Evolutionary conservation across 1,140 invertebrate species (phyloP).

Genomic region (Bombus pyrosoma): DNA sequence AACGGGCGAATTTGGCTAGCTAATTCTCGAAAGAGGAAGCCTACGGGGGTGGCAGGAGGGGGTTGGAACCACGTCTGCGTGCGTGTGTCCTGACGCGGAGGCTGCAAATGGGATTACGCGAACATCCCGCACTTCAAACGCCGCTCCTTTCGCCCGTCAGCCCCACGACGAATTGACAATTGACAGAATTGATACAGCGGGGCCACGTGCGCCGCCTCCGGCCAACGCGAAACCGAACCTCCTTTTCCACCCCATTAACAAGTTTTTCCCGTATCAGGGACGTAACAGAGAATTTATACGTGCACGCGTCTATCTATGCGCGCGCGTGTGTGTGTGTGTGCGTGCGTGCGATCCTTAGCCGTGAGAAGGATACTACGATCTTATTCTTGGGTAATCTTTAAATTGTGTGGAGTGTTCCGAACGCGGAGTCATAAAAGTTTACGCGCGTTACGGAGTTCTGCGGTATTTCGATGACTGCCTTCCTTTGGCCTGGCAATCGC

Average conservation of each 20-base stretch:
- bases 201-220: conserved; percentile 69
- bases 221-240: conserved; percentile 27
- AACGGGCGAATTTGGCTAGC: conserved; percentile 67
- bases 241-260: conserved; percentile 41
- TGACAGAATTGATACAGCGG: conserved; percentile 80
- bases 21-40: conserved; percentile 62
- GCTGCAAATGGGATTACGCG: conserved; percentile 73
- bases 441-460: conserved; percentile 18
- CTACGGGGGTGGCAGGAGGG: not conserved
- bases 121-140: conserved; percentile 77
- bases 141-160: conserved; percentile 32
- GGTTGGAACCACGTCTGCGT: not conserved
- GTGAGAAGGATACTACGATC: not conserved
- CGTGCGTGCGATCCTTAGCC: not conserved
- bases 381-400: conserved; percentile 42
- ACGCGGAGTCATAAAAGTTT: conserved; percentile 34
- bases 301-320: not conserved
- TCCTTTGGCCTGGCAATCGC: conserved; percentile 22
- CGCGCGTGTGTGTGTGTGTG: no score
- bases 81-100: conserved; percentile 29
- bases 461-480: conserved; percentile 12
- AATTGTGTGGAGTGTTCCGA: conserved; percentile 37
- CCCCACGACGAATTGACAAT: conserved; percentile 79
- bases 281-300: not conserved
- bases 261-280: not conserved